Evolutionary conservation across 2,113 vertebrate genomes (phyloP), one percentile per base, ranked within the genome.

Genomic region (Sturnus vulgaris): DNA sequence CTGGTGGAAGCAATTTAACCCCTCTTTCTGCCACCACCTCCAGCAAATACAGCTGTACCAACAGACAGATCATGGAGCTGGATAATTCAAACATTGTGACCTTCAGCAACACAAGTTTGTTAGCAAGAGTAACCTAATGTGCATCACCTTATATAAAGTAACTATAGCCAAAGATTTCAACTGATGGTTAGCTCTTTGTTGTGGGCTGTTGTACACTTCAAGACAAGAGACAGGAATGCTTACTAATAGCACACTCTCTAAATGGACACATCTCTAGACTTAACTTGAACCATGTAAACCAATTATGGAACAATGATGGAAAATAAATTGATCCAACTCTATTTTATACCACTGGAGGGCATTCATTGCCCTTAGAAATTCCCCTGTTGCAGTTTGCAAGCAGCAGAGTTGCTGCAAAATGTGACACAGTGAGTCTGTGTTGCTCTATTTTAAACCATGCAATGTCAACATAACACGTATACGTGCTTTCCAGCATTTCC

Each of bases 321-420:
- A 75, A 85, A 47, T 16, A 30, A 56, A 50, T 3, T 0, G 42
- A 56, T 33, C 35, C 3, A 4, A 39, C 23, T 24, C 27, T 50
- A 8, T 23, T 75, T 88, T 65, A 78, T 59, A 70, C 92, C 95
- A 95, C 92, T 92, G 82, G 95, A 89, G 91, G 94, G 92, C 92
- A 90, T 90, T 75, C 92, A 42, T 7, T 30, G 57, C 52, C 80
- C 91, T 96, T 42, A 28, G 27, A 92, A 93, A 89, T 60, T 12
- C 22, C 17, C 24, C 25, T 35, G 4, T 4, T 15, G 39, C n/a
- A 46, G 40, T 11, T 8, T 30, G 49, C 60, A 5, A 22, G n/a
- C 13, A 23, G 37, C 61, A 13, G 59, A 55, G 42, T 1, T 16
- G n/a, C 69, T 37, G 63, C 72, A 46, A 50, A 15, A 40, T 33